Evolutionary conservation across 2,888 invertebrate genomes (phyloP), one percentile per base, ranked within the genome.

Genomic region (Mythimna lalbum): DNA sequence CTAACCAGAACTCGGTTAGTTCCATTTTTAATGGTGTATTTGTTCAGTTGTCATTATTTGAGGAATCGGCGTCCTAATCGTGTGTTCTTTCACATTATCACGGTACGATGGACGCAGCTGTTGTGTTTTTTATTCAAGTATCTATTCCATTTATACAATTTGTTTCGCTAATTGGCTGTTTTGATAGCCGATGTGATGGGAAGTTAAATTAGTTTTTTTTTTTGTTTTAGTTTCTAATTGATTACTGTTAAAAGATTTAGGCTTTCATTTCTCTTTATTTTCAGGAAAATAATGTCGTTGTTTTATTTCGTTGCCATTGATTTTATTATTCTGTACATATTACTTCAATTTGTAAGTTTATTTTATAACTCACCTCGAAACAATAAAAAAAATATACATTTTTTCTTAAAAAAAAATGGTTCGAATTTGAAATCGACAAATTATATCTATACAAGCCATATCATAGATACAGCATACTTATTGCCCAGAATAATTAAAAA

Each of bases 1-100:
- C 82, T 49, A 63, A 63, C 53, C 71, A 82, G 82, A 85, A 71
- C 63, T 78, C 79, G 76, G 75, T 85, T 81, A 81, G 80, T 73
- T 76, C 47, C 50, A 63, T 84, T 88, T 88, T 90, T 89, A 86
- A 83, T 69, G 76, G 73, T 69, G 78, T 92, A 92, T 93, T 93
- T 92, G 89, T 89, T 90, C 92, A 92, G 91, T 88, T 92, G 92
- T 90, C 90, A 89, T 87, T 92, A 88, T 92, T 91, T 91, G 90
- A 89, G 85, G 88, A 89, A 90, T 89, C 88, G 87, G 52, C 69
- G 71, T 76, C 74, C 83, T 89, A 90, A 91, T 90, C 87, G 86
- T 73, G 84, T 69, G 85, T 87, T 87, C 85, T 85, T 87, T 86
- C 80, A 84, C 82, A 88, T 91, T 90, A 89, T 83, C 80, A 90